Percentiles rank a stretch among this genome's conserved stretches.
phyloP scores from a whole-genome alignment of 2,888 invertebrate genomes.

The Byasa hedistus region DNA sequence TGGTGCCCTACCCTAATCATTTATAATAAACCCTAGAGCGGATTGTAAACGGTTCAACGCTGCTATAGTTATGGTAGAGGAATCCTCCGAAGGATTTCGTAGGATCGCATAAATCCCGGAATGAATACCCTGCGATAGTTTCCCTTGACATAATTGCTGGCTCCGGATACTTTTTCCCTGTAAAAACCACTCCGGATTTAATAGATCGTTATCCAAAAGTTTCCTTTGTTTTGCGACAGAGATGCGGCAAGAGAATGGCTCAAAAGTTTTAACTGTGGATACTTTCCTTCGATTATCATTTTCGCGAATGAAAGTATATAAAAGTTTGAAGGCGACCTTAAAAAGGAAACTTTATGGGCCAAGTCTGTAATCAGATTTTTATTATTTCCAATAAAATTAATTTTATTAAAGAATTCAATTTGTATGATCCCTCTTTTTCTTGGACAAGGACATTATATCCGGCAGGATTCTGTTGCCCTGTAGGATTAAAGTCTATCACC shows the following conservation, averaged over 20 bases:
- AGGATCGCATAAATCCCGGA: conserved; percentile 68
- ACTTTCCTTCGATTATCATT: conserved; percentile 29
- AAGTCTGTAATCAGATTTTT: conserved; percentile 8
- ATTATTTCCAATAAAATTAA: conserved; percentile 5
- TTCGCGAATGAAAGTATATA: conserved; percentile 24
- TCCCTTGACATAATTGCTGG: conserved; percentile 55
- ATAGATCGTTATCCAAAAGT: conserved; percentile 37
- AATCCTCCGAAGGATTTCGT: conserved; percentile 45
- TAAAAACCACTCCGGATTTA: conserved; percentile 34
- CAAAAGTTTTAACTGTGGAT: conserved; percentile 28
- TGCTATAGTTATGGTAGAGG: conserved; percentile 15
- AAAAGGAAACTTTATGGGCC: conserved; percentile 32
- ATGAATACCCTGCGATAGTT: conserved; percentile 54
- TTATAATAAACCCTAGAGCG: conserved; percentile 12
- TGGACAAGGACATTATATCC: too few species aligned
- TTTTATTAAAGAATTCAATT: background rate
- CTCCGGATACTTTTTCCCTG: conserved; percentile 35
- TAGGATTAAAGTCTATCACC: too few species aligned
- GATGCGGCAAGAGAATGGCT: conserved; percentile 24
- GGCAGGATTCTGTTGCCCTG: too few species aligned
- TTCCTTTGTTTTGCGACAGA: conserved; percentile 34
- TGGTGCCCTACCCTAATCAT: conserved; percentile 21
- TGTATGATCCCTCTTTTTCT: too few species aligned
- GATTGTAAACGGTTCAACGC: conserved; percentile 12
- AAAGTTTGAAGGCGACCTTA: conserved; percentile 24